Evolutionary conservation across 1,140 invertebrate species (phyloP).

Genomic region (Asbolus verrucosus): DNA sequence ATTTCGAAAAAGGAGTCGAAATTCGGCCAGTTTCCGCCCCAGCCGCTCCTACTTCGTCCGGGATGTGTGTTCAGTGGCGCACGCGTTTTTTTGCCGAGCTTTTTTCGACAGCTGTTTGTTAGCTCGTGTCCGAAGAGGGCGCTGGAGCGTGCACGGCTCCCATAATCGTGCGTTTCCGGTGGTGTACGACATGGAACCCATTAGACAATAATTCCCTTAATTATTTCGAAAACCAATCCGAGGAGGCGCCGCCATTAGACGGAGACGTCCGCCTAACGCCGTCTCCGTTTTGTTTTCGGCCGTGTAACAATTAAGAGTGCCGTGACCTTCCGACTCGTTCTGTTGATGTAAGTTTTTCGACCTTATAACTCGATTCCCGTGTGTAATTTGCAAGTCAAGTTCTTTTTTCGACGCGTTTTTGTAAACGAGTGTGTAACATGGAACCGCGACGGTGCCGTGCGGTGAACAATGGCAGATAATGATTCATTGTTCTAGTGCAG

Average conservation of each 20-base stretch:
- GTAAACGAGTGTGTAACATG: constrained; percentile 28
- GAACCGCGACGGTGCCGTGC: constrained; percentile 22
- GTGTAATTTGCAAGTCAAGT: constrained; percentile 32
- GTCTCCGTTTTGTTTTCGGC: background rate
- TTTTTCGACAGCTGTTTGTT: constrained; percentile 13
- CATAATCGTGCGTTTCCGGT: constrained; percentile 39
- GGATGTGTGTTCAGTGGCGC: no score
- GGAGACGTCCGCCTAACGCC: background rate
- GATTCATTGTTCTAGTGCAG: constrained; percentile 38
- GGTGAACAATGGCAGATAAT: constrained; percentile 38
- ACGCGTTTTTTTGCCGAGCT: background rate
- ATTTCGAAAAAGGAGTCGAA: no score
- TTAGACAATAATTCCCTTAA: constrained; percentile 26
- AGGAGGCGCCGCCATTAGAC: constrained; percentile 24
- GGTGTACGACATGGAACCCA: constrained; percentile 11
- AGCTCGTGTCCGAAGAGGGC: constrained; percentile 39
- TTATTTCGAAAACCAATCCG: constrained; percentile 18
- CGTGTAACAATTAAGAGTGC: constrained; percentile 24
- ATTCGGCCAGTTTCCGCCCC: no score
- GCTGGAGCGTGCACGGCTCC: constrained; percentile 41
- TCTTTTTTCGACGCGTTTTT: constrained; percentile 21
- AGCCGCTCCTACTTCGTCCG: no score
- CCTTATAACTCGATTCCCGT: constrained; percentile 24
- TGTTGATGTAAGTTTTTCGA: constrained; percentile 35
- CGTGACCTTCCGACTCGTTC: constrained; percentile 32